Base-by-base conservation (phyloP, 2,888 invertebrate species). In the Apeira syringaria region DNA sequence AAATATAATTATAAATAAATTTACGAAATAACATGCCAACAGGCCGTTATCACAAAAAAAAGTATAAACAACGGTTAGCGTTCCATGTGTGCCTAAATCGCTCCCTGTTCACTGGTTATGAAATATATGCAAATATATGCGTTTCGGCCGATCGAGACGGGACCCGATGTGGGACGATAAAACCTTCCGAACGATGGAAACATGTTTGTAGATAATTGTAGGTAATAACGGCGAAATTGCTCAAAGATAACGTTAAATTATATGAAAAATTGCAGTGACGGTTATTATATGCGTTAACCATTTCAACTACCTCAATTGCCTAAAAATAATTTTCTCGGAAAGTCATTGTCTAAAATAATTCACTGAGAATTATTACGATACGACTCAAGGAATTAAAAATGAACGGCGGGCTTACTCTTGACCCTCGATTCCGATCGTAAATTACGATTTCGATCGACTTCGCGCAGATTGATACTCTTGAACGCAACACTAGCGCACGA, bases 91-190 rank as follows among this genome's bases (percentile, higher is more conserved):
- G 78, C 83, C 80, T 90, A 88, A 89, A 86, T 84, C 84, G 88
- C 28, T 86, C 80, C 75, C 75, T 82, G 85, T 61, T 83, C 90
- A 88, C 63, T 86, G 89, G 83, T 81, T 86, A 88, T 89, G 89
- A 90, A 90, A 90, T 88, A 50, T 74, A 90, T 90, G 90, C 79
- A 83, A 90, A 90, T 90, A 56, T 86, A 86, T 87, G 80, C 86
- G 76, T 59, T 54, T 64, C 67, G 64, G 61, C 59, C 64, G 52
- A 47, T 50, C 47, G 42, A 32, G 10, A n/a, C 11, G 32, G 18
- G 20, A 29, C 47, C 29, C 47, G 44, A 44, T 49, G 50, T 39
- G 48, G 47, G 50, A 41, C 50, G 48, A 50, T 48, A 53, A 32
- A n/a, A 29, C 9, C 38, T 37, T 25, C 20, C 15, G 20, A 35